Percentiles rank a stretch among this genome's conserved stretches.
Conservation (phyloP, 2,888 invertebrate species). For the Embidobia sp. region DNA sequence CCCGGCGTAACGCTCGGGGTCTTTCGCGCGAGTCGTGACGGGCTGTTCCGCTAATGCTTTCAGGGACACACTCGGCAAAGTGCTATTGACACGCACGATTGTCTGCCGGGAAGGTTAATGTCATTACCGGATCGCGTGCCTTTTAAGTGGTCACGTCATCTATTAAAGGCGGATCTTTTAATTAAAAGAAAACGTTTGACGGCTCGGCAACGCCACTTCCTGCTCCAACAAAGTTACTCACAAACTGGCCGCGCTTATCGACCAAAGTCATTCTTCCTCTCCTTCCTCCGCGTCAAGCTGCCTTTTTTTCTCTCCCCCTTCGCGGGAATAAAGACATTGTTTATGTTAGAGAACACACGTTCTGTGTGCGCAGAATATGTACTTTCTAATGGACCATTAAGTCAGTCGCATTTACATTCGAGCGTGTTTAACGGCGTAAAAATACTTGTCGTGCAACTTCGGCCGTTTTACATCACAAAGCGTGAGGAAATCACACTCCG, state of each 20-base stretch:
- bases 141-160: conserved; percentile 60
- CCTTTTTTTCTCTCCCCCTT: not conserved
- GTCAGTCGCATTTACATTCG: conserved; percentile 36
- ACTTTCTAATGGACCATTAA: conserved; percentile 47
- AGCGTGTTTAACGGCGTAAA: conserved; percentile 18
- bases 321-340: conserved; percentile 24
- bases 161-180: conserved; percentile 59
- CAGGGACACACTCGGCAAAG: conserved; percentile 54
- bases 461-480: conserved; percentile 39
- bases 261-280: not conserved
- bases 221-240: conserved; percentile 33
- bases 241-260: conserved; percentile 53
- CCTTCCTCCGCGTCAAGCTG: not conserved
- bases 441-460: conserved; percentile 2
- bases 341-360: conserved; percentile 37
- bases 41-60: conserved; percentile 50
- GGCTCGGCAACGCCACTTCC: conserved; percentile 22
- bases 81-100: conserved; percentile 65
- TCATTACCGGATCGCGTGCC: conserved; percentile 61
- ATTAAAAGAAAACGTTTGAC: conserved; percentile 56
- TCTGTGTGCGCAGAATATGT: conserved; percentile 18
- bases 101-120: conserved; percentile 61
- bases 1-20: conserved; percentile 36
- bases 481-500: conserved; percentile 25
- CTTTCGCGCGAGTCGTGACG: conserved; percentile 54